A percentile compares a stretch with the other conserved stretches of the same genome.
phyloP scores from a whole-genome alignment of 2,797 vertebrate species.

The Bradypodion ventrale region DNA sequence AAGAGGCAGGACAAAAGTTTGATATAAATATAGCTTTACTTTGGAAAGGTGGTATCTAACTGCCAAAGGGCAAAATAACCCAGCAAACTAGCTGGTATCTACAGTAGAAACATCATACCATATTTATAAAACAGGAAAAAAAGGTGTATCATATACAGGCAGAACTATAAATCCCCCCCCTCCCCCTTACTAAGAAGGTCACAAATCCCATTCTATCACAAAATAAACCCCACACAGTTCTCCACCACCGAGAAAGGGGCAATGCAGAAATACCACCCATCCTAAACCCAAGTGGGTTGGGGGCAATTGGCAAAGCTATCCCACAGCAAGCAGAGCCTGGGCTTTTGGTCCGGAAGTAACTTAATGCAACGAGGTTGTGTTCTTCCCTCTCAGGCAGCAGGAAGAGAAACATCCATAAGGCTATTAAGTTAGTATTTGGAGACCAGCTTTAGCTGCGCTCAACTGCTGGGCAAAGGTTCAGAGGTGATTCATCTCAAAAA shows the following conservation, averaged over 20 bases:
- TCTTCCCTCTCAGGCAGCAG: slow-evolving; percentile 2
- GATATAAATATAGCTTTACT: slow-evolving; percentile 54
- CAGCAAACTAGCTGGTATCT: slow-evolving; percentile 35
- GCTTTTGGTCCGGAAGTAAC: background rate
- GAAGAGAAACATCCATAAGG: background rate
- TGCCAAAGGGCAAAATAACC: background rate
- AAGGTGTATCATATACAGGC: background rate
- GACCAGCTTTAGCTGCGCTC: background rate
- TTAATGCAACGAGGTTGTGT: background rate
- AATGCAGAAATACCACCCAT: background rate
- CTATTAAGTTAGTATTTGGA: background rate
- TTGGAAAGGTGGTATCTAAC: slow-evolving; percentile 21
- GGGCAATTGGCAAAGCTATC: background rate
- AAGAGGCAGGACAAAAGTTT: too few relatives aligned
- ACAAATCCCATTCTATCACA: background rate
- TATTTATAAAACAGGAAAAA: slow-evolving; percentile 32
- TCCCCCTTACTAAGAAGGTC: background rate
- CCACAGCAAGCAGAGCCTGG: background rate
- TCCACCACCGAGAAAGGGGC: background rate
- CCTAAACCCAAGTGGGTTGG: background rate
- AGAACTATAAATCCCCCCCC: background rate
- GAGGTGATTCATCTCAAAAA: background rate
- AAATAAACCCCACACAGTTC: background rate
- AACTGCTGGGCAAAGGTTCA: background rate
- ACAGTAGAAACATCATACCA: slow-evolving; percentile 31